Conservation (phyloP, 2,797 vertebrate species). For the Molossus alvarezi region DNA sequence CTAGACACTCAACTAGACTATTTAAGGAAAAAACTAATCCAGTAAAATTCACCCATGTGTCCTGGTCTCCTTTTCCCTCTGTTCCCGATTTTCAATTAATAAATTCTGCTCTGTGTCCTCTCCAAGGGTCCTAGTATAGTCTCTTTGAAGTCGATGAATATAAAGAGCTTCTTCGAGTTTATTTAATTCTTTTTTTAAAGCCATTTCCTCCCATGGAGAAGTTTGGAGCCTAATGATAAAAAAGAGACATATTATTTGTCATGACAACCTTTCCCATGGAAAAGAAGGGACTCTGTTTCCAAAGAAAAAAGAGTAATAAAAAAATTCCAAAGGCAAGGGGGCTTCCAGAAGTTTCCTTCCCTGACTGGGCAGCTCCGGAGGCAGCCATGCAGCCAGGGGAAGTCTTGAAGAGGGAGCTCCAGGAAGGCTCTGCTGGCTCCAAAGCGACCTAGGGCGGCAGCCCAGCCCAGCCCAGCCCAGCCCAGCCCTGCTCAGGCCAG, state of each 20-base stretch:
- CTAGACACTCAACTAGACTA: not conserved
- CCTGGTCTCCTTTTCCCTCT: not conserved
- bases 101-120: constrained; percentile 5
- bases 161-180: constrained; percentile 43
- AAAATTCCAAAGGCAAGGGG: not conserved
- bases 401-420: not conserved
- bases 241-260: not conserved
- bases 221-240: not conserved
- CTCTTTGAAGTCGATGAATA: constrained; percentile 55
- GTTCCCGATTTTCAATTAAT: not conserved
- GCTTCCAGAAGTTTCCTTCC: not conserved
- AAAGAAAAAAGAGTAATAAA: not conserved
- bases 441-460: not conserved
- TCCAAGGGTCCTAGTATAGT: not conserved
- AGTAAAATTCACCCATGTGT: not conserved
- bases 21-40: constrained; percentile 35
- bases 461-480: not conserved
- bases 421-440: not conserved
- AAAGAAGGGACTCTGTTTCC: not conserved
- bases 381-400: not conserved
- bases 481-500: not conserved
- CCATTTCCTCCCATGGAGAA: not conserved
- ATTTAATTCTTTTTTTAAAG: not conserved
- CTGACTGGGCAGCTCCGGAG: not conserved
- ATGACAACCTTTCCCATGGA: not conserved